Evolutionary conservation across 2,113 vertebrate species (phyloP), one percentile per base, ranked within the genome.

Genomic region (Meriones unguiculatus): DNA sequence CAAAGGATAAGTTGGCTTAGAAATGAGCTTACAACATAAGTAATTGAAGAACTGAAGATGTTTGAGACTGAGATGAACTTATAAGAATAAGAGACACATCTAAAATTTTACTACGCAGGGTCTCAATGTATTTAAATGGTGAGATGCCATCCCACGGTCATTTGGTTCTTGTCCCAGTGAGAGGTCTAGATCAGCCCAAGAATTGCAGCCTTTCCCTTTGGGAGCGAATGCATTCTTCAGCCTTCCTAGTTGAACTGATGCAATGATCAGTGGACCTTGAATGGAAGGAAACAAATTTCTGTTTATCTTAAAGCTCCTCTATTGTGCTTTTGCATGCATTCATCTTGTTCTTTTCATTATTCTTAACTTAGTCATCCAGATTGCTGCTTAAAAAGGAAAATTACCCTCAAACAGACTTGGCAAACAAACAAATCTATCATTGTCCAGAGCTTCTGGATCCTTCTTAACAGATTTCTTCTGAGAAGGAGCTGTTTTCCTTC

Each of bases 341-440:
- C 96, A 89, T 95, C 96, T 97, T 95, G 89, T 94, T 95, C 96
- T 96, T 97, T 82, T 73, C 96, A 91, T 97, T 97, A 92, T 97
- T 94, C 87, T 96, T 96, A 97, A 97, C 89, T 97, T 96, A 97
- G 77, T 97, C 95, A 95, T 95, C 93, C 92, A 97, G 95, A 96
- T 96, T 97, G 90, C 95, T 95, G 88, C 94, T 96, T 97, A 81
- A 95, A 95, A 94, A 89, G 94, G 97, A 96, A 96, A 97, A 97
- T 95, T 95, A 93, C 81, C 92, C 88, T 80, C 86, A 94, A 95
- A 95, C 46, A 30, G 77, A 85, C 86, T 97, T 87, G 95, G 90
- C 95, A 95, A 97, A 96, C 90, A 95, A 96, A 97, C 97, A 96
- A 41, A 97, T 95, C 92, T 87, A 69, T 97, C 97, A 97, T 95